A percentile compares a stretch with the other conserved stretches of the same genome.
Conservation (phyloP, 1,140 invertebrate species). For the Phortica variegata region DNA sequence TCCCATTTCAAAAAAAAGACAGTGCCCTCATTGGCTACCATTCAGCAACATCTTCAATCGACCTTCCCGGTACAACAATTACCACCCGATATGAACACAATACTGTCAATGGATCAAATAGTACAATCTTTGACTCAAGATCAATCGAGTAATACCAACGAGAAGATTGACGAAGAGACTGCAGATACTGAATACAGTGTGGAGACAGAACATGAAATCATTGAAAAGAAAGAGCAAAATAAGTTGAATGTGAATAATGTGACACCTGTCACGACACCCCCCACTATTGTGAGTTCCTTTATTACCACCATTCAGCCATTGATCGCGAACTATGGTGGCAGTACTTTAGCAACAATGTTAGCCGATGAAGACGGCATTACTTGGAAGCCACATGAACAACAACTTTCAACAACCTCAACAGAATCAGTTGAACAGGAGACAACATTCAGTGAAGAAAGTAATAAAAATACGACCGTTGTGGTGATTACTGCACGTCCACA, state of each 20-base stretch:
- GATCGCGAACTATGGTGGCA: slow-evolving; percentile 33
- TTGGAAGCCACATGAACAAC: slow-evolving; percentile 1
- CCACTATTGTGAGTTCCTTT: slow-evolving; percentile 4
- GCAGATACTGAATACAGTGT: not conserved
- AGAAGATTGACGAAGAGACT: slow-evolving; percentile 16
- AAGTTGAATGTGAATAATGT: slow-evolving; percentile 22
- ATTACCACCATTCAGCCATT: slow-evolving; percentile 20
- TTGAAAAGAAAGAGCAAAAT: slow-evolving; percentile 24
- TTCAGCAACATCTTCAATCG: slow-evolving; percentile 32
- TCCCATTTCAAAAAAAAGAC: slow-evolving; percentile 31
- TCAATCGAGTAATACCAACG: slow-evolving; percentile 6
- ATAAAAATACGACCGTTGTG: slow-evolving; percentile 29
- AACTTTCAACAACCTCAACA: slow-evolving; percentile 13
- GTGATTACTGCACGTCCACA: slow-evolving; percentile 42
- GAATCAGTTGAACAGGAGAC: slow-evolving; percentile 19
- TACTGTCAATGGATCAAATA: slow-evolving; percentile 46
- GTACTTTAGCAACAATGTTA: slow-evolving; percentile 41
- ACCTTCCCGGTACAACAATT: slow-evolving; percentile 30
- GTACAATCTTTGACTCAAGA: slow-evolving; percentile 39
- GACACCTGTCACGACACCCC: not conserved
- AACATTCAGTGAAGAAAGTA: slow-evolving; percentile 27
- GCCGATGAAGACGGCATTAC: slow-evolving; percentile 28
- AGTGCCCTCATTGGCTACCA: slow-evolving; percentile 31
- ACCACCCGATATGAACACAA: slow-evolving; percentile 26
- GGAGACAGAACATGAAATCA: slow-evolving; percentile 14